A percentile compares a stretch with the other conserved stretches of the same genome.
These are phyloP conservation scores for Collichthys lucidus DNA, from an alignment of 2,113 vertebrate species.

Conservation along the genomic window DNA sequence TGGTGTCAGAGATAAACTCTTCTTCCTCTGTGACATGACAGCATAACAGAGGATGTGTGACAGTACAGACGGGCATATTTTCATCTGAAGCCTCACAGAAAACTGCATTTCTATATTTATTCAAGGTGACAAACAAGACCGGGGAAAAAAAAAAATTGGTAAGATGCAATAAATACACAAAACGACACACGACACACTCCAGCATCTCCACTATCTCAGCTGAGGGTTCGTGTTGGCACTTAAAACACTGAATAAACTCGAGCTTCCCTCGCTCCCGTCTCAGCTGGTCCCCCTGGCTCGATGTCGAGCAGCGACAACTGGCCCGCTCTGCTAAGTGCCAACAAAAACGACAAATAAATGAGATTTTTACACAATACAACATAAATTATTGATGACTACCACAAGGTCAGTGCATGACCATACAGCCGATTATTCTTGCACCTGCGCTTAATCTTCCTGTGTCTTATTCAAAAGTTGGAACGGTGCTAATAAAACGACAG, in stretches of 20 bases:
- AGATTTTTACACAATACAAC: constrained; percentile 62
- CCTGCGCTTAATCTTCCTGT: constrained; percentile 34
- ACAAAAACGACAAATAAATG: constrained; percentile 67
- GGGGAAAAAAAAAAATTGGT: background rate
- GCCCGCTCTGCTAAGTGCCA: constrained; percentile 48
- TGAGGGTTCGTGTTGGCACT: constrained; percentile 29
- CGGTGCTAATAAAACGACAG: constrained; percentile 47
- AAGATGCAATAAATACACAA: constrained; percentile 47
- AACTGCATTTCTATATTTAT: constrained; percentile 29
- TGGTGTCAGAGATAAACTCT: constrained; percentile 3
- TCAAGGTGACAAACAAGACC: constrained; percentile 31
- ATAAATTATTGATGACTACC: constrained; percentile 56
- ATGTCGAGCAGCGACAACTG: constrained; percentile 26
- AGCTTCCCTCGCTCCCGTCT: constrained; percentile 18
- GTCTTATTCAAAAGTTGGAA: constrained; percentile 35
- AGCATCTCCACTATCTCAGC: constrained; percentile 1
- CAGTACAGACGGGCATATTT: background rate
- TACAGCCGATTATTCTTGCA: constrained; percentile 40
- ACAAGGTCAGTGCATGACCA: constrained; percentile 43
- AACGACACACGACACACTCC: background rate
- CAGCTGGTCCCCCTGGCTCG: constrained; percentile 11
- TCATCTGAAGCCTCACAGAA: background rate
- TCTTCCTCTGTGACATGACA: background rate
- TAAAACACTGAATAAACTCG: constrained; percentile 4
- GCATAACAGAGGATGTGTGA: background rate